Evolutionary conservation across 2,113 vertebrate genomes (phyloP), one percentile per base, ranked within the genome.

Genomic region (Pionites leucogaster): DNA sequence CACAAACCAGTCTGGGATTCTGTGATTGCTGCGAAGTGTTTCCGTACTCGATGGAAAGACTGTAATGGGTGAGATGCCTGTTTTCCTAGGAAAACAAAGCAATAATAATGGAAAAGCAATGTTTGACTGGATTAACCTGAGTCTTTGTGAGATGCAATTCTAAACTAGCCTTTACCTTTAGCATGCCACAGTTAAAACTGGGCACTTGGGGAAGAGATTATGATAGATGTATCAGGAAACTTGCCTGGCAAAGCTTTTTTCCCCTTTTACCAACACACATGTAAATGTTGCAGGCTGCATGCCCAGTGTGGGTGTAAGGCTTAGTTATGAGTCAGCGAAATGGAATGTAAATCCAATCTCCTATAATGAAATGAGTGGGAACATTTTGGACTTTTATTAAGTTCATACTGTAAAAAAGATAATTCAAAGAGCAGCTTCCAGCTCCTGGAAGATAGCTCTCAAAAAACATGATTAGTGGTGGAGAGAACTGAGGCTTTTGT

Each of bases 301-400:
- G 93, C 90, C 72, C 72, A 15, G 69, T 25, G 88, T 88, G 92
- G 77, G 79, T 87, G 93, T 80, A 78, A 93, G 86, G 68, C 82
- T 93, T 57, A 50, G 47, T 52, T 84, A 46, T 95, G 96, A 97
- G 92, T 96, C 93, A 97, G 65, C 57, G 47, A 72, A 49, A 28
- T 63, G 93, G 92, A 82, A 96, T 95, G 92, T n/a, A 95, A 92
- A 88, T 86, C 47, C 84, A 96, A 77, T 62, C 69, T 92, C 41
- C 78, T 60, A 17, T 86, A 92, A 87, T 71, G 70, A 94, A 88
- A 90, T n/a, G 83, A 95, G 88, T 80, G 82, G 88, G 86, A 90
- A 96, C 55, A 39, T 91, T 93, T 72, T 75, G 82, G 92, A 68
- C 75, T 94, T 88, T 25, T 42, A 52, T 77, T 95, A 92, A 69